These are phyloP conservation scores for Apolygus lucorum DNA, from an alignment of 1,140 invertebrate species.

Conservation along the genomic window DNA sequence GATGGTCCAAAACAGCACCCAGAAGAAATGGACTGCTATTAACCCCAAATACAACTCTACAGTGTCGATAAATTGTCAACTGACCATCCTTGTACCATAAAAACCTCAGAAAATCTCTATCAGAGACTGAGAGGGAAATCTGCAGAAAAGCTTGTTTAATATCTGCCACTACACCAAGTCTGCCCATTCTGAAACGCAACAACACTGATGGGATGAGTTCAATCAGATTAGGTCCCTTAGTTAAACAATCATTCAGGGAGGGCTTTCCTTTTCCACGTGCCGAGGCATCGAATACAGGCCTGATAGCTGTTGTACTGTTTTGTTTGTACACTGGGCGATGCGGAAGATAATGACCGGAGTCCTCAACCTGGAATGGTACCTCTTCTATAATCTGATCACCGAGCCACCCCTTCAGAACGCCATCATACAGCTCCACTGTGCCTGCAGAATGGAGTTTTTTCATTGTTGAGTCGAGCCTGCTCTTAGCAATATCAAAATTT, in stretches of 20 bases:
- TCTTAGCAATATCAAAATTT: conserved; percentile 12
- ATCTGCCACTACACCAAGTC: conserved; percentile 39
- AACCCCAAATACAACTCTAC: conserved; percentile 31
- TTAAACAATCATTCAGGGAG: conserved; percentile 39
- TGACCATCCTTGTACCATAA: conserved; percentile 34
- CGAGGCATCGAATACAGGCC: conserved; percentile 37
- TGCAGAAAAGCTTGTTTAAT: conserved; percentile 41
- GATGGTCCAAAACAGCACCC: neutral
- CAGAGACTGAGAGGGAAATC: conserved; percentile 33
- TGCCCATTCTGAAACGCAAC: conserved; percentile 37
- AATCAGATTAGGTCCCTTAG: conserved; percentile 38
- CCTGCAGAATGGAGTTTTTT: conserved; percentile 31
- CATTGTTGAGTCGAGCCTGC: conserved; percentile 23
- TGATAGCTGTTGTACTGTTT: conserved; percentile 32
- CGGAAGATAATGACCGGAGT: conserved; percentile 33
- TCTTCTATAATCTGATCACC: conserved; percentile 35
- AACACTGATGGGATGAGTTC: conserved; percentile 39
- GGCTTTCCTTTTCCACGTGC: conserved; percentile 29
- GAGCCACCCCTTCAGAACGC: conserved; percentile 35
- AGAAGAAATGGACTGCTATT: neutral
- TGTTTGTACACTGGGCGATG: conserved; percentile 36
- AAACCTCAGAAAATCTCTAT: conserved; percentile 38
- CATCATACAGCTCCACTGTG: conserved; percentile 35
- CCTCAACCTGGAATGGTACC: conserved; percentile 30
- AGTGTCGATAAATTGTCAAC: conserved; percentile 32